Base-by-base conservation (phyloP, 2,797 vertebrate genomes). In the Semotilus atromaculatus region DNA sequence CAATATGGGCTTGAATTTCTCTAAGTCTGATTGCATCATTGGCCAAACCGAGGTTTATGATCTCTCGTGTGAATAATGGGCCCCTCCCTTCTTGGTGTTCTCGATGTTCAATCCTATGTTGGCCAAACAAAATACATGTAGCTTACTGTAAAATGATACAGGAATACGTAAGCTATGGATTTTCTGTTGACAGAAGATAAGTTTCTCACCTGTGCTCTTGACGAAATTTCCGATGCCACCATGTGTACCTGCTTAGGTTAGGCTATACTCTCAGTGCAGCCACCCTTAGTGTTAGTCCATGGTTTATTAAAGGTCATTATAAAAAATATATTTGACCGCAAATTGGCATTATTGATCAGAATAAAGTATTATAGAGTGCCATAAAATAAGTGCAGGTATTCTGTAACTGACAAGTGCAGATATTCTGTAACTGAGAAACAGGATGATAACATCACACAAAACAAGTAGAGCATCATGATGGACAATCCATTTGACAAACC, bases 401-500 rank as follows among this genome's bases (percentile, higher is more conserved):
- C 23, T 55, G 64, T 72, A 81, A 58, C 68, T 64, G 40, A 73
- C 55, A 26, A 11, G 7, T 60, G 3, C 36, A 18, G 21, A 18
- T 18, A 26, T 53, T 68, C 23, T 55, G 64, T 73, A 82, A 64
- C 5, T 10, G 14, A 26, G 29, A 62, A 18, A 64, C 7, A 5
- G 26, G 5, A 34, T n/a, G 29, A 62, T 48, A 73, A 62, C 55
- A 23, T 48, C 19, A 64, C 76, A 62, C 58, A 31, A 34, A 51
- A 26, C 29, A 74, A 26, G 40, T 3, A 73, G 3, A 19, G 43
- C 43, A 19, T 74, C 38, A 21, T 10, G 21, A 45, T 45, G 48
- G 26, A 73, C 80, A 73, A 64, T 36, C 29, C 70, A 74, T 82
- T 82, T 14, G 23, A 73, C 68, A 48, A 83, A 75, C 31, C 38